phyloP scores from a whole-genome alignment of 2,113 vertebrate species.

The Cardinalis cardinalis region DNA sequence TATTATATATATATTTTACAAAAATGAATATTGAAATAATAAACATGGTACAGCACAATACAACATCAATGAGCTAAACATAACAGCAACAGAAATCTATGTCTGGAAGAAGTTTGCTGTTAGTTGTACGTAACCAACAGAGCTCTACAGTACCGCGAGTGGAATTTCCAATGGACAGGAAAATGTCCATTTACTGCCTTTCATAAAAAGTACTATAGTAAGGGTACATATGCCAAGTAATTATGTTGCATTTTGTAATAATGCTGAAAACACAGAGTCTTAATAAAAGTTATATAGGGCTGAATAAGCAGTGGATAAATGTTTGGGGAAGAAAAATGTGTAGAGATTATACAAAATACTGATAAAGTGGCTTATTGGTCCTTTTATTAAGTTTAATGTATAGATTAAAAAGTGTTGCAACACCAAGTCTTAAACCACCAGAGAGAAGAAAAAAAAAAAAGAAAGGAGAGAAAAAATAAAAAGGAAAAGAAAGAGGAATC shows the following conservation, averaged over 20 bases:
- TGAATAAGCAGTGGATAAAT: constrained; percentile 61
- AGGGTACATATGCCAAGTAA: constrained; percentile 62
- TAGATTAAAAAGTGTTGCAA: constrained; percentile 70
- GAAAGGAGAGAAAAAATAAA: background rate
- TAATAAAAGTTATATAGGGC: constrained; percentile 59
- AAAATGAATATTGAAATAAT: constrained; percentile 76
- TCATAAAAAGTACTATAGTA: constrained; percentile 55
- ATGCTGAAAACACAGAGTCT: constrained; percentile 65
- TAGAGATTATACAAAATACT: constrained; percentile 71
- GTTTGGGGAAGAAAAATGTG: constrained; percentile 29
- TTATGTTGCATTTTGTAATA: constrained; percentile 63
- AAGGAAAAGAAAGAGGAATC: constrained; percentile 6
- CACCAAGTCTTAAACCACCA: constrained; percentile 58
- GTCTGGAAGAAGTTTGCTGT: constrained; percentile 56
- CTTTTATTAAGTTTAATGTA: constrained; percentile 63
- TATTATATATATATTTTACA: constrained; percentile 70
- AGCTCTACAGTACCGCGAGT: constrained; percentile 39
- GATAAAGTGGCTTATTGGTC: constrained; percentile 70
- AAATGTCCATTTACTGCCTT: constrained; percentile 43
- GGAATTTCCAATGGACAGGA: constrained; percentile 38
- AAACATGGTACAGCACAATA: constrained; percentile 70
- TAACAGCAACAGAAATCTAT: constrained; percentile 65
- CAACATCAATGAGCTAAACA: constrained; percentile 60
- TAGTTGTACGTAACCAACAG: background rate
- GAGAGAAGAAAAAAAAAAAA: background rate